Evolutionary conservation across 2,797 vertebrate genomes (phyloP), one percentile per base, ranked within the genome.

Genomic region (Manis pentadactyla): DNA sequence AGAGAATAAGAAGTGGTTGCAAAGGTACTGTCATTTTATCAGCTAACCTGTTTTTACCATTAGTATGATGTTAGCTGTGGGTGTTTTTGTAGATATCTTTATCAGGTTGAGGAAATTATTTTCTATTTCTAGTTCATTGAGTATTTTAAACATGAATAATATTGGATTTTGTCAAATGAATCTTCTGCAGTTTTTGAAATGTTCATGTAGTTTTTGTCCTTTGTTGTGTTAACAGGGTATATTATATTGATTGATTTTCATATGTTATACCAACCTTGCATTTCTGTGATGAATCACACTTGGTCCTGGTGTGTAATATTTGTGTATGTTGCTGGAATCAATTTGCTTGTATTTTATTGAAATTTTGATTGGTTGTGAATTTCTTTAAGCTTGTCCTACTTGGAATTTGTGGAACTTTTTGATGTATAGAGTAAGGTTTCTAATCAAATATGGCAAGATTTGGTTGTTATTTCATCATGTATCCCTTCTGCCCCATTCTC

Each of bases 281-380:
- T 92, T 92, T 59, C 59, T 84, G 31, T 2, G 14, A 64, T 75
- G 29, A 89, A 49, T 69, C n/a, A 82, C 82, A 49, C 23, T 77
- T 89, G 66, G 59, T 59, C 34, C 37, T 77, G 2, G 15, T 46
- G 3, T 39, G 8, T 78, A 71, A 49, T 82, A 18, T 51, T 57
- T 92, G 87, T 79, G 25, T 83, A 37, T 87, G 25, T 90, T 53
- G 9, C 78, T 93, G 42, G n/a, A 59, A 53, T 83, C 63, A 84
- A 11, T 66, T 87, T 91, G 21, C 18, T 73, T 7, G 10, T 68
- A 57, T 71, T 77, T 90, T 79, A 31, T 87, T 49, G 39, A 46
- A 46, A 46, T 46, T 46, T 46, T 46, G 2, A 18, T 42, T 39
- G 2, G 25, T 51, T 73, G 29, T 59, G 19, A 9, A 68, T 78